Evolutionary conservation across 2,888 invertebrate species (phyloP), one percentile per base, ranked within the genome.

Genomic region (Formica aserva): DNA sequence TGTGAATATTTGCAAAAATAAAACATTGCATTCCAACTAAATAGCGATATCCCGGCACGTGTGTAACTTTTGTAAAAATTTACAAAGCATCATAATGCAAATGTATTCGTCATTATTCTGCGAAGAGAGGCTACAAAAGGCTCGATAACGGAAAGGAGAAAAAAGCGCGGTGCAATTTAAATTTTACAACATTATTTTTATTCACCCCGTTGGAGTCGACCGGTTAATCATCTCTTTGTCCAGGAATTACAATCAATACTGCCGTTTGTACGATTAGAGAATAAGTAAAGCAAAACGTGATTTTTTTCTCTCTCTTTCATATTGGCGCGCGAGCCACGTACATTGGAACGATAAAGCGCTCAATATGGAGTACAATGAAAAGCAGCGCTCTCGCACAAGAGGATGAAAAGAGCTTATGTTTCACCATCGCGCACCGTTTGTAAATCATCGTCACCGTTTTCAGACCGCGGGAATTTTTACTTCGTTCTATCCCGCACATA

Each of bases 371-470:
- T 35, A 80, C 72, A 80, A 80, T 80, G 72, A 72, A 71, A 80
- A 80, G 78, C 72, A 80, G 60, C 78, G 78, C 55, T 55, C 55
- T 52, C 29, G 67, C n/a, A 29, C 74, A 26, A 62, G 78, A 71
- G 78, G 78, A 80, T 80, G 78, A 80, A 72, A 80, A 35, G 78
- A 45, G 78, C 72, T 80, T 80, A 72, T 80, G 78, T 71, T 80
- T 60, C 72, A 71, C 38, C 72, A 57, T 60, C 72, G 78, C 60
- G 60, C 48, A 80, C 78, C 78, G 78, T 80, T 80, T 80, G 78
- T 71, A 80, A 80, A 80, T 80, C 78, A 80, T 80, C 78, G 78
- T 80, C 78, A 72, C 78, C 78, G 72, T 60, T 80, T 71, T 71
- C 78, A 71, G 72, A 60, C 60, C 78, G 35, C 78, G 78, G 26